Evolutionary conservation across 2,888 invertebrate species (phyloP).

Genomic region (Epinotia ramella): DNA sequence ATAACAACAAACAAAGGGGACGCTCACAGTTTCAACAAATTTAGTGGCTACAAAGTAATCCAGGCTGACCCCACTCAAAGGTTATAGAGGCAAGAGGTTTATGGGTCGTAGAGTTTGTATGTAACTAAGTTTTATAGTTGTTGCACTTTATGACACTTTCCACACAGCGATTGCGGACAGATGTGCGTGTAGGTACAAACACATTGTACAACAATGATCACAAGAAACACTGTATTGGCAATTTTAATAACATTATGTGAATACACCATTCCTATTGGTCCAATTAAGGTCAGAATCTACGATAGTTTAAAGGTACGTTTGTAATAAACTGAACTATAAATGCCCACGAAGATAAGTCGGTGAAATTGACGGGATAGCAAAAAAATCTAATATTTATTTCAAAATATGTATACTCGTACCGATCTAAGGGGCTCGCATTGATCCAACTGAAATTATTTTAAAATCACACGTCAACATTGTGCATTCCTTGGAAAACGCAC

Average conservation of each 20-base stretch:
- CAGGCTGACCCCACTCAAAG: conserved; percentile 29
- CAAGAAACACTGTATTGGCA: not conserved
- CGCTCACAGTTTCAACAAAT: conserved; percentile 23
- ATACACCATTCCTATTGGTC: no score
- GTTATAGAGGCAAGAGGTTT: conserved; percentile 36
- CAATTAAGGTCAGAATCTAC: no score
- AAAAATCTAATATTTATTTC: no score
- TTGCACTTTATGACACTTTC: conserved; percentile 28
- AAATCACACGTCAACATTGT: no score
- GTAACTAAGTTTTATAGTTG: conserved; percentile 35
- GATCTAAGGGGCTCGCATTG: no score
- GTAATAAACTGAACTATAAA: no score
- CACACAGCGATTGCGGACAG: conserved; percentile 2
- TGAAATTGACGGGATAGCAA: no score
- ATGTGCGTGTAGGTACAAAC: not conserved
- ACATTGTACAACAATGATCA: not conserved
- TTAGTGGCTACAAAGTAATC: conserved; percentile 27
- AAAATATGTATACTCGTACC: no score
- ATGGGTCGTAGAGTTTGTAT: conserved; percentile 15
- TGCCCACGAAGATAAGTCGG: no score
- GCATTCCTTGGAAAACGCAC: no score
- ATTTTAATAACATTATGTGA: not conserved
- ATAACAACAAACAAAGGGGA: conserved; percentile 5
- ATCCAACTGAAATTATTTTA: no score
- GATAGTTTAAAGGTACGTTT: no score